phyloP scores from a whole-genome alignment of 2,888 invertebrate species.

The Acleris literana region DNA sequence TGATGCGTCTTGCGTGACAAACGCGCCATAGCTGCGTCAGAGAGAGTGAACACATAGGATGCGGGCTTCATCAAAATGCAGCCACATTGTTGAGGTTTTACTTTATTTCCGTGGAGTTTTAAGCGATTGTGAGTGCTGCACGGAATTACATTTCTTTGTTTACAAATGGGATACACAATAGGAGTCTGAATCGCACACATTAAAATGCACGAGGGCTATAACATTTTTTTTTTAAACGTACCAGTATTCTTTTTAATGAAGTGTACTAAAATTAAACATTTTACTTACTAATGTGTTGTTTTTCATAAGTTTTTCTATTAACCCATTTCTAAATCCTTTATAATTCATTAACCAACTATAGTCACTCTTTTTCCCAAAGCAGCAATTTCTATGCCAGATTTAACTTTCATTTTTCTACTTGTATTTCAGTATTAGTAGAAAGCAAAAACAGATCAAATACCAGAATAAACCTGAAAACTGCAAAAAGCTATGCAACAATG shows the following conservation, averaged over 20 bases:
- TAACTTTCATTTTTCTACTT: too few species aligned
- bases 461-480: neutral
- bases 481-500: neutral
- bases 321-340: too few species aligned
- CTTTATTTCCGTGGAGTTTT: constrained; percentile 30
- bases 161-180: constrained; percentile 29
- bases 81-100: constrained; percentile 33
- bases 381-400: too few species aligned
- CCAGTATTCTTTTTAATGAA: too few species aligned
- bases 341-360: too few species aligned
- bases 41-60: constrained; percentile 12
- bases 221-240: too few species aligned
- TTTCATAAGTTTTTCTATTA: too few species aligned
- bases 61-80: constrained; percentile 31
- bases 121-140: constrained; percentile 30
- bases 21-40: constrained; percentile 8
- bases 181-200: constrained; percentile 13
- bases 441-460: neutral
- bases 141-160: constrained; percentile 36
- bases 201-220: neutral
- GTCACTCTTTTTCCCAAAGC: too few species aligned
- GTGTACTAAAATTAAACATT: too few species aligned
- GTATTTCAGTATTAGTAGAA: too few species aligned
- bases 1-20: constrained; percentile 26
- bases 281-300: too few species aligned